Conservation (phyloP, 1,140 invertebrate genomes). For the Copidosoma floridanum region DNA sequence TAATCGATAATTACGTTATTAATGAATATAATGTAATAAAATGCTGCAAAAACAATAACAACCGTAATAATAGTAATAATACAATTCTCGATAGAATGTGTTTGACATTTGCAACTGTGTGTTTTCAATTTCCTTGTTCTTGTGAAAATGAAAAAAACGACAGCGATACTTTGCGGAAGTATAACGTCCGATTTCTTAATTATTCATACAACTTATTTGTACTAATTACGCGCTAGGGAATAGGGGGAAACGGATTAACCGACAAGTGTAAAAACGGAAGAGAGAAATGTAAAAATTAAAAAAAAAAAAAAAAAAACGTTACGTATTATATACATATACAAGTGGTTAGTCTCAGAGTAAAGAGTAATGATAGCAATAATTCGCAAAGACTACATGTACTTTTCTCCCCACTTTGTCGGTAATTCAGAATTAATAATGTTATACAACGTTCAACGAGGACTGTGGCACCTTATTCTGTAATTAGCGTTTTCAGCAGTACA, state of each 20-base stretch:
- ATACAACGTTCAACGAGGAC: conserved; percentile 13
- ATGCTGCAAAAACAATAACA: conserved; percentile 38
- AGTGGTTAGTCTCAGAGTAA: conserved; percentile 13
- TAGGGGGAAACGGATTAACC: conserved; percentile 27
- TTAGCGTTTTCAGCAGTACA: no score
- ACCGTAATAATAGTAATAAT: conserved; percentile 31
- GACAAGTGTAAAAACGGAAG: conserved; percentile 18
- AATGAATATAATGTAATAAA: conserved; percentile 28
- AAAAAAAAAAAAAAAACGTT: conserved; percentile 4
- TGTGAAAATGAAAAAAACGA: no score
- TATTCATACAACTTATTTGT: conserved; percentile 22
- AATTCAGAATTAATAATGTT: conserved; percentile 20
- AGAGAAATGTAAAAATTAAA: conserved; percentile 6
- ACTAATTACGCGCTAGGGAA: conserved; percentile 24
- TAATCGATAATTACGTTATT: conserved; percentile 28
- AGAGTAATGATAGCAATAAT: not conserved
- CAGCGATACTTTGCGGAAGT: conserved; percentile 12
- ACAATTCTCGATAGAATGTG: conserved; percentile 36
- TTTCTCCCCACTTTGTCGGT: conserved; percentile 20
- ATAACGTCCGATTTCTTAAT: conserved; percentile 15
- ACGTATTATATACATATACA: conserved; percentile 24
- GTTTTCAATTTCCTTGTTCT: conserved; percentile 14
- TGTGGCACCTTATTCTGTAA: conserved; percentile 22
- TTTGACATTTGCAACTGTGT: conserved; percentile 26
- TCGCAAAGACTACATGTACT: not conserved